Evolutionary conservation across 2,113 vertebrate species (phyloP), one percentile per base, ranked within the genome.

Genomic region (Rhombomys opimus): DNA sequence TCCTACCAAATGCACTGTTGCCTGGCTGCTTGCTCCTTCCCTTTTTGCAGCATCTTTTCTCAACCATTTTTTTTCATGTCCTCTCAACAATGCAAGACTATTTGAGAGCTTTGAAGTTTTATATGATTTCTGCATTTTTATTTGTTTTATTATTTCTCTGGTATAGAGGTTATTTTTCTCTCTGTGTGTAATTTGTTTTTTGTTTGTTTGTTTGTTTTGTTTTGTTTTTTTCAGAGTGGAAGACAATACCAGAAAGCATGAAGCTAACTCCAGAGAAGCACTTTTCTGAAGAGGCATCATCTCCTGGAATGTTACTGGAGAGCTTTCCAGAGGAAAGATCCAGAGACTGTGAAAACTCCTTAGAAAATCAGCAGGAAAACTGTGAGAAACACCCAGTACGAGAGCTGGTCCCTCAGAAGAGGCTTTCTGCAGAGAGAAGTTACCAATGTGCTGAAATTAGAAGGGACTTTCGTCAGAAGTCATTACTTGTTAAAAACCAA

Each of bases 241-340:
- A 84, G 27, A 63, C 14, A 61, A 87, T 72, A 76, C 75, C 80
- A 70, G 95, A 96, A 91, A 93, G 41, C 52, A 96, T 89, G 68
- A 94, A 38, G 27, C 86, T 93, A 38, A 92, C 46, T 68, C 61
- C 77, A 84, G 90, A 94, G 54, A 94, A 92, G 81, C 67, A 76
- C 13, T 88, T 84, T 96, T 88, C 90, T 82, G 87, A 90, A 92
- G 95, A 95, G 35, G 65, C 87, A 30, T 72, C 86, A 87, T 32
- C 88, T 54, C 90, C 93, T 87, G 81, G 88, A 1, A 57, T 95
- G 7, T 94, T 97, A 70, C 75, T 93, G 52, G 90, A 90, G 91
- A 97, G 92, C 94, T 90, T 96, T 87, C 67, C 95, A 89, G 93
- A 93, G 88, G 95, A 95, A 94, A n/a, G n/a, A 90, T 85, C 93